Evolutionary conservation across 92 coral and sea anemone genomes (phyloP).

Genomic region (Isaurus tuberculatus): DNA sequence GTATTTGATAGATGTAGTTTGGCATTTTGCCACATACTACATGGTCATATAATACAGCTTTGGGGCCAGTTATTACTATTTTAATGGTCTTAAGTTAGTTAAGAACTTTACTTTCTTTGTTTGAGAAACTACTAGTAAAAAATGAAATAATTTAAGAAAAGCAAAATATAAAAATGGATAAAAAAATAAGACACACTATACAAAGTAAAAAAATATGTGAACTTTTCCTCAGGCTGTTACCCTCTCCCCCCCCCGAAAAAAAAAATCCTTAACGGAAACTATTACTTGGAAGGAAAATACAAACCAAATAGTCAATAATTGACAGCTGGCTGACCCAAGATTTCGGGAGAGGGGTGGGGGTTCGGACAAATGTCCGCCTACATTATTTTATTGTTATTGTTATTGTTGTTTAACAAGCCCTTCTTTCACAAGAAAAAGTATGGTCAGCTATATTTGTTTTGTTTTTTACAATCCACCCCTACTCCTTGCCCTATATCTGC

Average conservation of each 20-base stretch:
- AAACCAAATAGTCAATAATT: background rate
- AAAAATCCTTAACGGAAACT: background rate
- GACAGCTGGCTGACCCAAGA: conserved; percentile 3
- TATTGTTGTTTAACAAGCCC: conserved; percentile 3
- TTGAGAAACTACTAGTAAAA: background rate
- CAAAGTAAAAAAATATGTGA: background rate
- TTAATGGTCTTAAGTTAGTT: conserved; percentile 11
- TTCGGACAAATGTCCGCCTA: background rate
- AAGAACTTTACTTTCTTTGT: background rate
- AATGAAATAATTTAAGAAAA: background rate
- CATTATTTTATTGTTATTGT: background rate
- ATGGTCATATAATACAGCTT: conserved; percentile 7
- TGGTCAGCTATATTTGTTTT: conserved; percentile 2
- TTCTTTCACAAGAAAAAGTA: background rate
- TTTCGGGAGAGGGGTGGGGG: background rate
- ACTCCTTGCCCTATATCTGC: conserved; percentile 1
- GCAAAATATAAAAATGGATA: background rate
- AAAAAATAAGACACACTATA: background rate
- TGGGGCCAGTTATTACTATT: conserved; percentile 11
- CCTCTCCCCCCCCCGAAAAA: background rate
- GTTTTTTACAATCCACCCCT: background rate
- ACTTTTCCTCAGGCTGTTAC: background rate
- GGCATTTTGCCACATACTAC: conserved; percentile 17
- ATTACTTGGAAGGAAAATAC: conserved; percentile 3
- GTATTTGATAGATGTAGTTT: conserved; percentile 16